Evolutionary conservation across 2,888 invertebrate genomes (phyloP), one percentile per base, ranked within the genome.

Genomic region (Mesoligia furuncula): DNA sequence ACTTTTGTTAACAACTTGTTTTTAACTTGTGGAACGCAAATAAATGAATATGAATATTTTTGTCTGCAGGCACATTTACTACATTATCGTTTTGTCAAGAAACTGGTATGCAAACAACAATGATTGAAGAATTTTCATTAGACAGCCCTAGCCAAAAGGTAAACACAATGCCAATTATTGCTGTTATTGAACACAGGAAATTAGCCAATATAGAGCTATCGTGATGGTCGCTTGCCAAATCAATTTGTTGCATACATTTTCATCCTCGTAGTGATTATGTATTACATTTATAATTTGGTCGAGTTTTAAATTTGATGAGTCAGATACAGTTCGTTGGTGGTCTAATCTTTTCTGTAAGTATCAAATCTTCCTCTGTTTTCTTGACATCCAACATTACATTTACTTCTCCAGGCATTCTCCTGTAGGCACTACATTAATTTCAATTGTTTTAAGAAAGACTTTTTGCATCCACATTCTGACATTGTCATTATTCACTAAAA

Each of bases 141-240:
- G 67, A 51, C 80, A 87, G 20, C 74, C 77, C 76, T 80, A 77
- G 48, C 45, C 42, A 75, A 68, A 71, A 70, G 74, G 61, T 87
- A 84, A 89, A 85, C 84, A 88, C 80, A 84, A 83, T 89, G 86
- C 87, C 86, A 86, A 86, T 86, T 73, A 84, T 73, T 64, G 57
- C 65, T 84, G 69, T 45, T 86, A 81, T 77, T 72, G 51, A 68
- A 79, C 42, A 73, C 79, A 87, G 85, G 86, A 90, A 86, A 89
- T 89, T 84, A 83, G 78, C 73, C 80, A 88, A 87, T 77, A 80
- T 85, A 82, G 83, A 81, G 77, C 69, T 86, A 59, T 79, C 79
- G 71, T 77, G 75, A 86, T 86, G 75, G 85, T 84, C 71, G 67
- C 67, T 85, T 80, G 84, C 81, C 70, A 81, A 85, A 81, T 84